phyloP scores from a whole-genome alignment of 2,113 vertebrate genomes.

The Anguilla rostrata region DNA sequence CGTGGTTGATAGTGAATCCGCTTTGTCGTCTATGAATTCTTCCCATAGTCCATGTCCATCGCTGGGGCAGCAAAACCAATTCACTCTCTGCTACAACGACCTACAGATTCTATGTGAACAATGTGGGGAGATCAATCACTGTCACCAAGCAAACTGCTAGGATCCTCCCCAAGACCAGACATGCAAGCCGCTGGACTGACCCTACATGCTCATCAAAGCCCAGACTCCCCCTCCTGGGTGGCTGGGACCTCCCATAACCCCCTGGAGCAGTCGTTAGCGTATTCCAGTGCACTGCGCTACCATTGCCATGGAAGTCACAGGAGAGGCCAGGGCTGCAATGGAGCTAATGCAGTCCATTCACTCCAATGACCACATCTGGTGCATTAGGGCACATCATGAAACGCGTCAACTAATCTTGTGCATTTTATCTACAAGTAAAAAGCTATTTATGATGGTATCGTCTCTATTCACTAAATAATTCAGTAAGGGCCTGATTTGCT shows the following conservation, averaged over 20 bases:
- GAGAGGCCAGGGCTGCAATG: background rate
- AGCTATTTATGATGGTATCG: background rate
- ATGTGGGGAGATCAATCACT: background rate
- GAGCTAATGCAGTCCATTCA: background rate
- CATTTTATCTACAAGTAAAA: background rate
- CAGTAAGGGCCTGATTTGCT: background rate
- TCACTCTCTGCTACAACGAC: background rate
- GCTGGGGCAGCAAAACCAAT: background rate
- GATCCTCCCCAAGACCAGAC: background rate
- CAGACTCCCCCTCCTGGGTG: background rate
- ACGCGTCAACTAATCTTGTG: background rate
- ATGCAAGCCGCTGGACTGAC: background rate
- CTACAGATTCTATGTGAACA: constrained; percentile 4
- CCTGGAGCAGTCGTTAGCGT: background rate
- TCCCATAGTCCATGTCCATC: constrained; percentile 5
- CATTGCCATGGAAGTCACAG: background rate
- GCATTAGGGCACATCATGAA: background rate
- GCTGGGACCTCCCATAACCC: background rate
- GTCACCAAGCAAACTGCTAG: background rate
- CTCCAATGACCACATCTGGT: background rate
- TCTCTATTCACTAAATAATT: background rate
- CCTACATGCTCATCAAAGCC: background rate
- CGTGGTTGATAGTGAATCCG: background rate
- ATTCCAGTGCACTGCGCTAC: background rate
- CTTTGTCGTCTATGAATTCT: background rate